Evolutionary conservation across 2,797 vertebrate species (phyloP).

Genomic region (Tiaroga cobitis): DNA sequence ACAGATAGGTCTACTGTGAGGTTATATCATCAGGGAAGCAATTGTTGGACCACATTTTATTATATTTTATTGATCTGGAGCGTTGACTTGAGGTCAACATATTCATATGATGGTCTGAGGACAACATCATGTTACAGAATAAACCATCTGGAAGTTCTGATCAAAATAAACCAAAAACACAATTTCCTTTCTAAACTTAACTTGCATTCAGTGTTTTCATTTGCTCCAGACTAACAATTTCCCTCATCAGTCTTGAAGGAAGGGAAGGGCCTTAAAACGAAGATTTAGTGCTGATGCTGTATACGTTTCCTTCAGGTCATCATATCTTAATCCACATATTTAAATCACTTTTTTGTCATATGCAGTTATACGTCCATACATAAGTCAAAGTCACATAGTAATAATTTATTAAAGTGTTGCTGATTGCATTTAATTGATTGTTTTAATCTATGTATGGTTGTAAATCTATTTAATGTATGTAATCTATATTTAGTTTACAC

Average conservation of each 20-base stretch:
- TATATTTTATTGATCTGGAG: too few relatives aligned
- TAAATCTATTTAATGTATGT: too few relatives aligned
- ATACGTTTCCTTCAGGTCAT: background rate
- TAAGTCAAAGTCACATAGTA: too few relatives aligned
- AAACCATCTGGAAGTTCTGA: background rate
- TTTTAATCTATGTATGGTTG: too few relatives aligned
- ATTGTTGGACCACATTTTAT: background rate
- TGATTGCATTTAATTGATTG: too few relatives aligned
- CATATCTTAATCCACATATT: background rate
- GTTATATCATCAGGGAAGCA: background rate
- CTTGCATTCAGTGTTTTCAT: background rate
- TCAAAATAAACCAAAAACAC: background rate
- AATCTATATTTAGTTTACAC: too few relatives aligned
- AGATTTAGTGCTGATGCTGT: slow-evolving; percentile 30
- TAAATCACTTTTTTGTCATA: too few relatives aligned
- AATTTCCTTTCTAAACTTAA: background rate
- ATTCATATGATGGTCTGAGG: too few relatives aligned
- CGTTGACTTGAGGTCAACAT: too few relatives aligned
- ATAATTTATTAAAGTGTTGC: too few relatives aligned
- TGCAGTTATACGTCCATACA: too few relatives aligned
- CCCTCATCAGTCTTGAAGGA: slow-evolving; percentile 17
- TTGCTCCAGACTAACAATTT: slow-evolving; percentile 22
- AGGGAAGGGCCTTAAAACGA: slow-evolving; percentile 42
- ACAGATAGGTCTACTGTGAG: background rate
- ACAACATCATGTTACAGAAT: too few relatives aligned